Evolutionary conservation across 2,113 vertebrate species (phyloP).

Genomic region (Lasiurus borealis): DNA sequence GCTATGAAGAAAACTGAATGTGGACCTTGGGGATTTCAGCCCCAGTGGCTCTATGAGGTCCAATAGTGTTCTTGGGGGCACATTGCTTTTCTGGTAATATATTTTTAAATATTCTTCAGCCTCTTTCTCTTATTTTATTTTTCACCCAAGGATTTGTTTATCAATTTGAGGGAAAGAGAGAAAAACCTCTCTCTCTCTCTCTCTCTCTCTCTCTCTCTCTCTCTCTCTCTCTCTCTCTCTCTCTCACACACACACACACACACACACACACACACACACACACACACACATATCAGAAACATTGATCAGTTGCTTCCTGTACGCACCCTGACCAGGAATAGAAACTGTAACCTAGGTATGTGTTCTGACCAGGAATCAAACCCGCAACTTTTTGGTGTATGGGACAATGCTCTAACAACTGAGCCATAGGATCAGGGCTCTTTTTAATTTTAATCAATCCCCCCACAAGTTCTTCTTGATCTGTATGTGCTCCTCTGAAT

Average conservation of each 20-base stretch:
- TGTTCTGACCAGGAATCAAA: neutral
- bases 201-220: too few relatives aligned
- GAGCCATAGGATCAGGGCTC: neutral
- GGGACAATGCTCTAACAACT: too few relatives aligned
- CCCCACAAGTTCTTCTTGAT: slow-evolving; percentile 11
- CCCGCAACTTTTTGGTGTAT: neutral
- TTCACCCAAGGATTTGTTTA: neutral
- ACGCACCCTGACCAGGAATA: neutral
- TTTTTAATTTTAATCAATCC: slow-evolving; percentile 32
- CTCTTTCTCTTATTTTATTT: neutral
- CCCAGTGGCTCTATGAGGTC: neutral
- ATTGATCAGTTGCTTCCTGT: neutral
- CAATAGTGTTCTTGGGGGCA: neutral
- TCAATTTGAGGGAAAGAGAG: neutral
- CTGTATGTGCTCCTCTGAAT: neutral
- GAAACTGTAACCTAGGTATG: neutral
- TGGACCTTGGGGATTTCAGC: neutral
- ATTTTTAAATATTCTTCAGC: slow-evolving; percentile 12
- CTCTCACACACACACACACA: too few relatives aligned
- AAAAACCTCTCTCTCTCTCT: too few relatives aligned
- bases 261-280: too few relatives aligned
- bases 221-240: too few relatives aligned
- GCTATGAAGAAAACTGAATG: neutral
- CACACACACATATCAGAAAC: neutral
- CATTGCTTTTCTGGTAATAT: neutral